Evolutionary conservation across 2,113 vertebrate species (phyloP).

Genomic region (Eretmochelys imbricata): DNA sequence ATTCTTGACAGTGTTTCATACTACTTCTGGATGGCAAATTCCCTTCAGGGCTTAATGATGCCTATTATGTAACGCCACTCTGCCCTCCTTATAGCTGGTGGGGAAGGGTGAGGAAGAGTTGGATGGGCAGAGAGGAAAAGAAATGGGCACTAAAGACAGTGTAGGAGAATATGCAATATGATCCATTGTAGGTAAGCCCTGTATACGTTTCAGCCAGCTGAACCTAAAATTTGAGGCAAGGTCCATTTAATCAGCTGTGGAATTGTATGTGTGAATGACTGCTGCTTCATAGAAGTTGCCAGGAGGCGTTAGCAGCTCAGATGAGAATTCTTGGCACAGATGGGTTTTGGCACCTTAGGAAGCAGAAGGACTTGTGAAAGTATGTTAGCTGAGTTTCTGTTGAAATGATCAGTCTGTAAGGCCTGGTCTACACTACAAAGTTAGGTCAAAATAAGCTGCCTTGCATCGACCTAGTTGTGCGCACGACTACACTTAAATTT

Average conservation of each 20-base stretch:
- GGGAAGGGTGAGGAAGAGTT: accelerated
- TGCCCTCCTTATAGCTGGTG: accelerated
- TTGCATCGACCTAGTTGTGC: no score
- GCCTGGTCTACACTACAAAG: no score
- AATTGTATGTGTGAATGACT: neutral
- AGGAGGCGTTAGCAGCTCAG: neutral
- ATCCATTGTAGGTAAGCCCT: neutral
- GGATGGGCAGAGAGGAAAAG: accelerated
- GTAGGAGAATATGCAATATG: neutral
- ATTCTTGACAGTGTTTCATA: neutral
- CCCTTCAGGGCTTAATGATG: neutral
- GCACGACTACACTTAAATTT: no score
- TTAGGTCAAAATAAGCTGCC: no score
- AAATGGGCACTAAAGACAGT: neutral
- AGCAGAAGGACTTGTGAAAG: accelerated
- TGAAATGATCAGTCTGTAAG: neutral
- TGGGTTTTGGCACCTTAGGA: neutral
- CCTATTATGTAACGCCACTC: accelerated
- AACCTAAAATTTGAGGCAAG: neutral
- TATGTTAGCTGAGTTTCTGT: accelerated
- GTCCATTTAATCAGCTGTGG: neutral
- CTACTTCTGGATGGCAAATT: neutral
- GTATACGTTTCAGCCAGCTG: accelerated
- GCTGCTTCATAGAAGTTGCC: neutral
- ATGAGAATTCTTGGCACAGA: neutral